Evolutionary conservation across 2,888 invertebrate species (phyloP).

Genomic region (Barypeithes pellucidus): DNA sequence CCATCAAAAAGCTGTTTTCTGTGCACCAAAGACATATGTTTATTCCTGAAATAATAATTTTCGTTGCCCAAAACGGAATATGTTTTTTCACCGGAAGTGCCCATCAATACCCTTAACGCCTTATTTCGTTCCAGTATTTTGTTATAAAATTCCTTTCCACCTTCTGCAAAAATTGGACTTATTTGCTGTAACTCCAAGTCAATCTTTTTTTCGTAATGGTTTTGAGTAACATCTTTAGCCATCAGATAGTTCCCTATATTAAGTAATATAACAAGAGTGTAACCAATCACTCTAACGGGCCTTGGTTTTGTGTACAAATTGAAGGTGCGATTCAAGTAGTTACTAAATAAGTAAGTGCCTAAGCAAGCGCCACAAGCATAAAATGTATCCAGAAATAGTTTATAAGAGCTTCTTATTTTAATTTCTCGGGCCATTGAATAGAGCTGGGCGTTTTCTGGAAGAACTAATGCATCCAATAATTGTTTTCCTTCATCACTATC

Average conservation of each 20-base stretch:
- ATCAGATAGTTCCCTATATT: constrained; percentile 76
- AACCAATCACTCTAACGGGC: constrained; percentile 71
- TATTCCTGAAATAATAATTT: constrained; percentile 78
- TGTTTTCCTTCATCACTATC: constrained; percentile 75
- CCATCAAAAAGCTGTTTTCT: constrained; percentile 79
- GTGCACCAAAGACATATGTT: constrained; percentile 77
- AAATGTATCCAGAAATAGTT: constrained; percentile 74
- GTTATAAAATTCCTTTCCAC: constrained; percentile 84
- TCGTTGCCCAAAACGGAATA: constrained; percentile 82
- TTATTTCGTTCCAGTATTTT: constrained; percentile 83
- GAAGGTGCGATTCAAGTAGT: constrained; percentile 72
- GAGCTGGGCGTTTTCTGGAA: constrained; percentile 86
- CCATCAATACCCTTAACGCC: constrained; percentile 80
- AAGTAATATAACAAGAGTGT: constrained; percentile 75
- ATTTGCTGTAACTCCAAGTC: constrained; percentile 78
- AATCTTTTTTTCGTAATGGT: constrained; percentile 76
- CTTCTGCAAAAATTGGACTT: constrained; percentile 78
- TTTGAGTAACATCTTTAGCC: constrained; percentile 78
- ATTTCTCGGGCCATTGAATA: constrained; percentile 88
- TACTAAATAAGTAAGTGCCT: constrained; percentile 71
- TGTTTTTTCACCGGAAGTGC: constrained; percentile 74
- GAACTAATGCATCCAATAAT: constrained; percentile 78
- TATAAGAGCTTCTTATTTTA: constrained; percentile 75
- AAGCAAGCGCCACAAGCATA: constrained; percentile 73
- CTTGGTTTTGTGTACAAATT: constrained; percentile 75